Base-by-base conservation (phyloP, 1,140 invertebrate genomes). In the Drosophila sulfurigaster region DNA sequence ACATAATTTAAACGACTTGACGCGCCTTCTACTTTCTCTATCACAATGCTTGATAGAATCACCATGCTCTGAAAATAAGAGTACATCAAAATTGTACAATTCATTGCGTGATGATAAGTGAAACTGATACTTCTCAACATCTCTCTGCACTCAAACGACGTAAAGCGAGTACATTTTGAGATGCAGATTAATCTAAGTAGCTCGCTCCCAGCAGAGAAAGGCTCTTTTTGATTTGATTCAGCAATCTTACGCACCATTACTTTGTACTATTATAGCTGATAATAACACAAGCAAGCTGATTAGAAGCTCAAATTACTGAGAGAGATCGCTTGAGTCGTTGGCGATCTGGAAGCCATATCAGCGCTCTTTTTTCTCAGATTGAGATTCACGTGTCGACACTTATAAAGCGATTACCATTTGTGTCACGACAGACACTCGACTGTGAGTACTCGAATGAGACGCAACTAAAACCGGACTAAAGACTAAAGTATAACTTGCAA, bases 351-450 rank as follows among this genome's bases (percentile, higher is more conserved):
- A 57, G 54, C 54, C 54, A 8, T 57, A 57, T 20, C 54, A 57
- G 54, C 35, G 54, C 54, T 54, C 13, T 15, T 13, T n/a, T 13
- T 25, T 38, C 35, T 35, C 6, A 25, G 54, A 41, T 57, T 38
- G 6, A 6, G 32, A 56, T 73, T 88, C 83, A 88, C 83, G 83
- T 88, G 83, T 78, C 49, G 74, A 66, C 85, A 74, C 79, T 89
- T 88, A 88, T 88, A 89, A 88, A 88, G 77, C 60, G 78, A 88
- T 89, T 88, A 83, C 73, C 54, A 60, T 15, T 30, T 62, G 43
- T 20, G 59, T 49, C 71, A 64, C 65, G 69, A 88, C 15, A 75
- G 70, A 81, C 83, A 88, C 67, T 88, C 81, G 64, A 89, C 49
- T 72, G 56, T 38, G 69, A 79, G 66, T 64, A 66, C 62, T 71